These are phyloP conservation scores for Ostrea edulis DNA, from an alignment of 1,140 invertebrate genomes.

Conservation along the genomic window DNA sequence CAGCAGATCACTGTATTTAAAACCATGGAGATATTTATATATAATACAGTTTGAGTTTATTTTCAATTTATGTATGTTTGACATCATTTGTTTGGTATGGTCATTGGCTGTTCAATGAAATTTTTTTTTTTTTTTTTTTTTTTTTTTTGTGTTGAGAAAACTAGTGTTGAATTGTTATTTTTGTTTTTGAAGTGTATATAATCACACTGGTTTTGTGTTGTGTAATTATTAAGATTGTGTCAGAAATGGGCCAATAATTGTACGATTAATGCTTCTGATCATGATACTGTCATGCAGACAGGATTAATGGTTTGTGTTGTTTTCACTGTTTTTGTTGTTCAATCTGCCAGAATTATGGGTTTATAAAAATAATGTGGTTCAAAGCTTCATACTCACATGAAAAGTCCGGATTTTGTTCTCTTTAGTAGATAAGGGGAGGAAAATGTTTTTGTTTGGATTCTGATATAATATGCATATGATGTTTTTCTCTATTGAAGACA, in stretches of 20 bases:
- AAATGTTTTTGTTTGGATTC: background rate
- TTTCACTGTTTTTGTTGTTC: background rate
- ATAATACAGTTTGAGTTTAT: background rate
- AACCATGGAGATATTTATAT: background rate
- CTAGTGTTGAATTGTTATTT: background rate
- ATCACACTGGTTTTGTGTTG: background rate
- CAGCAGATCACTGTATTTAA: background rate
- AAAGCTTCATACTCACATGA: conserved; percentile 4
- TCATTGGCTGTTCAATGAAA: background rate
- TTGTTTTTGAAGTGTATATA: background rate
- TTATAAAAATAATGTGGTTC: background rate
- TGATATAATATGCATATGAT: too few species aligned
- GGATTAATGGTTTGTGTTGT: background rate
- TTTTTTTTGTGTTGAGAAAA: background rate
- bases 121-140: background rate
- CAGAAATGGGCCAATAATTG: conserved; percentile 17
- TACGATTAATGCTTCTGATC: conserved; percentile 18
- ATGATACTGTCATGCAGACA: background rate
- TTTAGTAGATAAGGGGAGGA: background rate
- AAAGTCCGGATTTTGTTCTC: background rate
- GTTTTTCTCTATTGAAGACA: too few species aligned
- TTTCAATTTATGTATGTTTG: background rate
- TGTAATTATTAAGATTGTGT: background rate
- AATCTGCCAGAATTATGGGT: background rate
- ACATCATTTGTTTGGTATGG: background rate